Base-by-base conservation (phyloP, 1,140 invertebrate genomes). In the Heliconius eleuchia region DNA sequence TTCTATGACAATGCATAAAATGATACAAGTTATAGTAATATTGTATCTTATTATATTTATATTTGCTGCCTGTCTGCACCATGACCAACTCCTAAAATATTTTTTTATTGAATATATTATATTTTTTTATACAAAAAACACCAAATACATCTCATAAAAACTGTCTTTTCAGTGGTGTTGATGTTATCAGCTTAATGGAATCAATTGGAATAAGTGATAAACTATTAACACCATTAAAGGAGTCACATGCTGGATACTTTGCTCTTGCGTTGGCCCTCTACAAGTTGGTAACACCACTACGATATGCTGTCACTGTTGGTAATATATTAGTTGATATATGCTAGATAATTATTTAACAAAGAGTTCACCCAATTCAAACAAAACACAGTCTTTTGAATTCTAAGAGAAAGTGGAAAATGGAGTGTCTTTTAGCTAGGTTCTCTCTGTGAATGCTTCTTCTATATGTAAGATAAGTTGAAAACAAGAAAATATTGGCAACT, bases 291-390 rank as follows among this genome's bases (percentile, higher is more conserved):
- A 98, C 98, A 30, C 99, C 99, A 2, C 87, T 98, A 19, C 95
- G 99, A 84, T 99, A 99, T 94, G 97, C 98, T 3, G 96, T 99
- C 1, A 99, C 98, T 39, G 86, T 99, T 84, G 97, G 97, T 97
- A 95, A 95, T 80, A 77, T 73, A 70, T 71, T 66, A 73, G 18
- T 72, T 52, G 18, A 52, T 52, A 13, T 42, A 13, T 16, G 42
- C 42, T 46, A 3, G 13, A 46, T 16, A 16, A 46, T 46, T 46
- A 46, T 46, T 13, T 46, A 16, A 3, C 42, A 46, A 46, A 42
- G 11, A 11, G 39, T 42, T 42, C 39, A 2, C 9, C 39, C 39
- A 42, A 9, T 11, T 42, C 23, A 23, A 23, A 23, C 23, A 23
- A 23, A 9, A 42, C 39, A 42, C 11, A 42, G 39, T 42, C 39